Evolutionary conservation across 1,140 invertebrate genomes (phyloP).

Genomic region (Oryctes rhinoceros): DNA sequence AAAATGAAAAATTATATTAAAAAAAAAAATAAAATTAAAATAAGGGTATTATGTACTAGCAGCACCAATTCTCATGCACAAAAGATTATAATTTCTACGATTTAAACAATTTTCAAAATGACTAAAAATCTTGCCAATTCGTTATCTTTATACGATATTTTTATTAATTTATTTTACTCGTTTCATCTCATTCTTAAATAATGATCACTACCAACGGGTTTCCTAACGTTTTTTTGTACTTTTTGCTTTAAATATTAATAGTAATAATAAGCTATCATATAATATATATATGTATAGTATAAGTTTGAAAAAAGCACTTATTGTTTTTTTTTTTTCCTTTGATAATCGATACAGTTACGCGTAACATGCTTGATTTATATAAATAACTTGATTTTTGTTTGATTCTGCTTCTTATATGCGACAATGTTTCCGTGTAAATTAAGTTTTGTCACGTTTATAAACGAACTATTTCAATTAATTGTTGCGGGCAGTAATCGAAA

Average conservation of each 20-base stretch:
- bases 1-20: no score
- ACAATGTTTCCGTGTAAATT: background rate
- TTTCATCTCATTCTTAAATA: no score
- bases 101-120: no score
- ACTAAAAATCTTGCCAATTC: no score
- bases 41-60: no score
- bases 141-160: no score
- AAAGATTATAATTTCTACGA: no score
- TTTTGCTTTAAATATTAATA: slow-evolving; percentile 2
- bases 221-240: slow-evolving; percentile 1
- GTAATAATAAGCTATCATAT: background rate
- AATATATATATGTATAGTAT: background rate
- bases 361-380: background rate
- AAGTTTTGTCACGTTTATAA: background rate
- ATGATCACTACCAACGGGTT: no score
- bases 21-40: no score
- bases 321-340: background rate
- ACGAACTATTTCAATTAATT: background rate
- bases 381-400: background rate
- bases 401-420: background rate
- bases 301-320: slow-evolving; percentile 2
- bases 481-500: background rate
- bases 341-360: background rate
- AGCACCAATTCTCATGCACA: no score
- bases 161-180: no score